These are phyloP conservation scores for Coturnix japonica DNA, from an alignment of 2,113 vertebrate species.

Conservation along the genomic window DNA sequence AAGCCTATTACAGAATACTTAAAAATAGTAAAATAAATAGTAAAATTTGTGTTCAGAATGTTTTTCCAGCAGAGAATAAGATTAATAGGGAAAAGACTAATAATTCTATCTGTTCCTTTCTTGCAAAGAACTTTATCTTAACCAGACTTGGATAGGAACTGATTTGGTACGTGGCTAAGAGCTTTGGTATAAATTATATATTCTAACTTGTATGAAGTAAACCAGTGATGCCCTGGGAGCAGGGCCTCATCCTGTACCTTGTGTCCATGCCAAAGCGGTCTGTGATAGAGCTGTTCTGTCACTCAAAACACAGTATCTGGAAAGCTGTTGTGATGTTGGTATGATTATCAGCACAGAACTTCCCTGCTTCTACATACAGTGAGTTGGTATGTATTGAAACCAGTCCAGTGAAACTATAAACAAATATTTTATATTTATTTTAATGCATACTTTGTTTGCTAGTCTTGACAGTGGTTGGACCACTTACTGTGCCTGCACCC, in stretches of 20 bases:
- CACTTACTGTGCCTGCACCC: not conserved
- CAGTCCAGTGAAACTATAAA: conserved; percentile 14
- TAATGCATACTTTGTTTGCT: not conserved
- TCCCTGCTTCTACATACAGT: not conserved
- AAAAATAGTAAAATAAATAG: not conserved
- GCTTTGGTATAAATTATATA: not conserved
- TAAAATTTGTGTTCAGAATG: not conserved
- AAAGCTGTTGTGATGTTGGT: not conserved
- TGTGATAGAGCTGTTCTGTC: not conserved
- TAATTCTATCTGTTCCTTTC: not conserved
- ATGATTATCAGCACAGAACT: not conserved
- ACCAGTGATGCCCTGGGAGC: not conserved
- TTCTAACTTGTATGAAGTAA: not conserved
- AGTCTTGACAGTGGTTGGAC: not conserved
- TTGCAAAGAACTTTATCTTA: not conserved
- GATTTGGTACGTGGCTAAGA: not conserved
- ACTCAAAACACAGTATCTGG: not conserved
- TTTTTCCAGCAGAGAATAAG: not conserved
- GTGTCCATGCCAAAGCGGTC: not conserved
- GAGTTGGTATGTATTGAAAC: conserved; percentile 39
- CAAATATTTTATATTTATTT: not conserved
- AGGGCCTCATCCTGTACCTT: not conserved
- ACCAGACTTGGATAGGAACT: not conserved
- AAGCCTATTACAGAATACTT: not conserved
- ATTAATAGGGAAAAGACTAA: not conserved